Conservation (phyloP, 2,888 invertebrate genomes). For the Notodonta dromedarius region DNA sequence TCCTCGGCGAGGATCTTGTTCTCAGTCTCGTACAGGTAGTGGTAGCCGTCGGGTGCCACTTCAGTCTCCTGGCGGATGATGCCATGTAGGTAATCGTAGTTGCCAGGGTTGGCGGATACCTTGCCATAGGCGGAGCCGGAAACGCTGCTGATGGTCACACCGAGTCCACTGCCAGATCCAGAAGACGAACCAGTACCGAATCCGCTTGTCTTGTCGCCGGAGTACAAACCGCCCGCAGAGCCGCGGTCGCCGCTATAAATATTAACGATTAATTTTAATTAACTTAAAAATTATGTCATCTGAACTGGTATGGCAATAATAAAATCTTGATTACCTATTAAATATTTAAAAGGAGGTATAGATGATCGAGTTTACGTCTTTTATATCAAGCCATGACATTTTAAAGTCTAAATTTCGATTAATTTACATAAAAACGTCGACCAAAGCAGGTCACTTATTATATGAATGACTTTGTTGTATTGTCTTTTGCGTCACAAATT, state of each 20-base stretch:
- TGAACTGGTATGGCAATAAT: conserved; percentile 3
- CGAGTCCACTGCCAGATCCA: conserved; percentile 2
- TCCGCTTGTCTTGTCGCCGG: conserved; percentile 28
- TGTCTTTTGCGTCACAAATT: not conserved
- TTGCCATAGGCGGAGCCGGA: conserved; percentile 14
- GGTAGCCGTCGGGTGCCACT: conserved; percentile 67
- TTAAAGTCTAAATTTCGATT: not conserved
- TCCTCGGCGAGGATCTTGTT: conserved; percentile 79
- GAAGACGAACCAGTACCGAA: conserved; percentile 11
- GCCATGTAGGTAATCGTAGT: conserved; percentile 71
- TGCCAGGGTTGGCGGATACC: conserved; percentile 1
- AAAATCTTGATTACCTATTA: not conserved
- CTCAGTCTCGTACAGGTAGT: conserved; percentile 78
- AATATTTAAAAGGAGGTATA: conserved; percentile 3
- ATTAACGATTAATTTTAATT: not conserved
- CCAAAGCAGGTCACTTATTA: not conserved
- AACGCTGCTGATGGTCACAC: not conserved
- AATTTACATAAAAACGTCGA: conserved; percentile 2
- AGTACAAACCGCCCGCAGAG: conserved; percentile 49
- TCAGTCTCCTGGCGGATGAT: conserved; percentile 74
- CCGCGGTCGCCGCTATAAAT: conserved; percentile 46
- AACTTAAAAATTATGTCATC: not conserved
- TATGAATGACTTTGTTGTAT: not conserved
- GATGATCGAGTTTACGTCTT: not conserved
- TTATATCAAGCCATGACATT: conserved; percentile 3